phyloP scores from a whole-genome alignment of 2,888 invertebrate genomes.

The Tipula helvola region DNA sequence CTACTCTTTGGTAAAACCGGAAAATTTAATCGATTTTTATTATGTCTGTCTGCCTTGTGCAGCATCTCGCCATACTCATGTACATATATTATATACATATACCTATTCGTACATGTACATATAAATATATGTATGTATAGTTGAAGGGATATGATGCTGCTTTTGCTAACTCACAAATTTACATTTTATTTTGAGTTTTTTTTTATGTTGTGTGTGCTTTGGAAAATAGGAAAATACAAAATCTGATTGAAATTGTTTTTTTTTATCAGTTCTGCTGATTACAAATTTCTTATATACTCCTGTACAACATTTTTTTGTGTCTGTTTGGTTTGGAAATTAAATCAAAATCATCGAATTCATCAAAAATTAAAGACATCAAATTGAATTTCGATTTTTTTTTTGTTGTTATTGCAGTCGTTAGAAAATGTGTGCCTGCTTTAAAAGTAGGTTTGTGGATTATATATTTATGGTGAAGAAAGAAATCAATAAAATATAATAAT shows the following conservation, averaged over 20 bases:
- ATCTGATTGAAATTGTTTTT: background rate
- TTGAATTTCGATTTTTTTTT: background rate
- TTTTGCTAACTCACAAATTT: background rate
- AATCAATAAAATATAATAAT: too few relatives aligned
- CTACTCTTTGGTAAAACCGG: background rate
- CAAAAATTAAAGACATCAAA: background rate
- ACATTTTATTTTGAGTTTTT: background rate
- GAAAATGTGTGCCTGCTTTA: too few relatives aligned
- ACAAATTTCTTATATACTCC: background rate
- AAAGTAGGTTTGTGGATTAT: too few relatives aligned
- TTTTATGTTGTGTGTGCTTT: background rate
- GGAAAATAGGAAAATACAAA: background rate
- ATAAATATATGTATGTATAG: background rate
- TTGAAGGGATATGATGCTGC: background rate
- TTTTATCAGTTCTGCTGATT: background rate
- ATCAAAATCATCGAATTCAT: background rate
- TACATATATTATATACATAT: background rate
- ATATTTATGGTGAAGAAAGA: too few relatives aligned
- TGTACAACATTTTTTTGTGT: background rate
- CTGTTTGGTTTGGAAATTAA: background rate
- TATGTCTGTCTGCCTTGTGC: background rate
- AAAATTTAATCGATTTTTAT: background rate
- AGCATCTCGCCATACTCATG: background rate
- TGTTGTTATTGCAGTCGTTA: background rate
- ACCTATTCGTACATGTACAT: background rate